phyloP scores from a whole-genome alignment of 2,888 invertebrate species.

The Mylabris sibirica region DNA sequence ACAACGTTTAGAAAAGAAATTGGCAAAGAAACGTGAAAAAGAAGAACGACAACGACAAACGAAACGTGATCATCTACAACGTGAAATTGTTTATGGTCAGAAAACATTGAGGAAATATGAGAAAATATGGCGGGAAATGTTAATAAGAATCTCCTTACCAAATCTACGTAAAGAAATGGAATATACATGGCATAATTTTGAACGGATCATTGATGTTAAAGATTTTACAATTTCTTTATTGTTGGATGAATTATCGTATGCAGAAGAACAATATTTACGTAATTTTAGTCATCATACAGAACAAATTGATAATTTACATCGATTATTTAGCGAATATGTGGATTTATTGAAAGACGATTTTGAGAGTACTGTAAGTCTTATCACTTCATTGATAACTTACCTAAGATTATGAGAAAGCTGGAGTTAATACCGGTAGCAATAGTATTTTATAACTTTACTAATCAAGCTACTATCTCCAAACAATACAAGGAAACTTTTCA shows the following conservation, averaged over 20 bases:
- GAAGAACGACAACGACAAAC: slow-evolving; percentile 48
- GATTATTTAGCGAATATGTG: not conserved
- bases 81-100: slow-evolving; percentile 58
- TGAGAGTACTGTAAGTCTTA: not conserved
- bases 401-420: too few relatives aligned
- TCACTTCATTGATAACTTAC: too few relatives aligned
- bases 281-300: slow-evolving; percentile 57
- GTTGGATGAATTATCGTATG: slow-evolving; percentile 58
- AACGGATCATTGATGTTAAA: slow-evolving; percentile 61
- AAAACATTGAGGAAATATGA: slow-evolving; percentile 52
- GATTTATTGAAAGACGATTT: not conserved
- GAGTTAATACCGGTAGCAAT: too few relatives aligned
- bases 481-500: too few relatives aligned
- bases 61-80: slow-evolving; percentile 53
- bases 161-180: slow-evolving; percentile 57
- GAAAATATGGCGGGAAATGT: slow-evolving; percentile 58
- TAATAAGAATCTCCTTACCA: slow-evolving; percentile 58
- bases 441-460: too few relatives aligned
- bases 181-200: slow-evolving; percentile 61
- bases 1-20: slow-evolving; percentile 41
- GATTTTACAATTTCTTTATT: slow-evolving; percentile 59
- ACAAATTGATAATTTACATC: slow-evolving; percentile 50
- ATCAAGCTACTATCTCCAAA: too few relatives aligned
- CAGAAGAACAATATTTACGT: slow-evolving; percentile 59
- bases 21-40: slow-evolving; percentile 44